phyloP scores from a whole-genome alignment of 2,888 invertebrate genomes.

The Uropetala carovei region DNA sequence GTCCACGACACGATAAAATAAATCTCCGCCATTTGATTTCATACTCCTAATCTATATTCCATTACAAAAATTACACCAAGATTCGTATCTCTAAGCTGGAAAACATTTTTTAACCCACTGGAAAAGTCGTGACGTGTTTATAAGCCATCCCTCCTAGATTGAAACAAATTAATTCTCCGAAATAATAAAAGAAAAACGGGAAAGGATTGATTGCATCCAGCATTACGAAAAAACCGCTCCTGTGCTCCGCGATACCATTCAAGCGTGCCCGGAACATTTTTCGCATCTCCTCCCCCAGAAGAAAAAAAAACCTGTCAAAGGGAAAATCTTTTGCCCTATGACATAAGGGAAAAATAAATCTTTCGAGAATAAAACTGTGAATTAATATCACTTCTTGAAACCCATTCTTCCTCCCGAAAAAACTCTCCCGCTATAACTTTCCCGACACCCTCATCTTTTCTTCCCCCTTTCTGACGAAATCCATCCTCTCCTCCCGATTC shows the following conservation, averaged over 20 bases:
- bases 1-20: too few relatives aligned
- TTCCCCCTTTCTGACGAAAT: neutral
- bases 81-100: too few relatives aligned
- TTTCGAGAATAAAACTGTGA: conserved; percentile 1
- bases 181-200: neutral
- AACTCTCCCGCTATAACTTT: neutral
- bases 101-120: too few relatives aligned
- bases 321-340: neutral
- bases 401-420: neutral
- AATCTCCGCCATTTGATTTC: too few relatives aligned
- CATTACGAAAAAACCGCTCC: neutral
- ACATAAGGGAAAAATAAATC: neutral
- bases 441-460: neutral
- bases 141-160: too few relatives aligned
- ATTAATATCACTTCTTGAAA: conserved; percentile 12
- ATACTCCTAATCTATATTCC: too few relatives aligned
- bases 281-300: neutral
- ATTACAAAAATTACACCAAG: too few relatives aligned
- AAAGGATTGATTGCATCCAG: neutral
- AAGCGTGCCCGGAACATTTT: neutral
- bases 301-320: conserved; percentile 1
- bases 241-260: neutral
- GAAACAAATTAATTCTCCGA: too few relatives aligned
- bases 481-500: neutral
- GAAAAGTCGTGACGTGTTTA: too few relatives aligned